Evolutionary conservation across 1,140 invertebrate genomes (phyloP), one percentile per base, ranked within the genome.

Genomic region (Bombus balteatus): DNA sequence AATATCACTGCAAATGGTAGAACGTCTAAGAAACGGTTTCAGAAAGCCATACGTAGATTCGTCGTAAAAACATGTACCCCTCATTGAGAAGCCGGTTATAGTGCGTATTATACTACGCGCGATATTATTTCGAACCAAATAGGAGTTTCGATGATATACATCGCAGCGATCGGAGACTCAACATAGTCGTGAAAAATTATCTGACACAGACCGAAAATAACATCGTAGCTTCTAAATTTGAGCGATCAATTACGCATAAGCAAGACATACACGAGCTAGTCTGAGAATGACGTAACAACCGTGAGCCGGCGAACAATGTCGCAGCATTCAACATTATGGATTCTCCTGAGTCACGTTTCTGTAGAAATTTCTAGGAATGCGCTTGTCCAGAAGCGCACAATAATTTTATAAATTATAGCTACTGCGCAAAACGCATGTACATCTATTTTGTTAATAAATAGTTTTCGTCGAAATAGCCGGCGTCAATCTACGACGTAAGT

Each of bases 301-400:
- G 18, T 41, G n/a, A 65, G 34, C 83, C 83, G 83, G 77, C 41
- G 59, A 37, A 85, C 76, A 62, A 85, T 65, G 41, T 85, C 77
- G 66, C 39, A 84, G 75, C 6, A 72, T 70, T 53, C 22, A 32
- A 39, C 53, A 39, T 8, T 25, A 32, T 4, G 25, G 2, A 41
- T 41, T 22, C 18, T 13, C 47, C 18, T 47, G 4, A 1, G 22
- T 77, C 28, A 10, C 3, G 28, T 62, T 65, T 22, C 9, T 59
- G 1, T 15, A 28, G 2, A 57, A 32, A 32, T 75, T 57, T 5
- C 3, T 47, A 8, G 6, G 10, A 53, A 34, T 8, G 13, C 5
- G 39, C 9, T 73, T 22, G 6, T 18, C 18, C 47, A 53, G 47
- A 22, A 53, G 18, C 18, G 1, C 32, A 47, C 9, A 18, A 73